These are phyloP conservation scores for Tachysurus vachellii DNA, from an alignment of 2,113 vertebrate species.

Conservation along the genomic window DNA sequence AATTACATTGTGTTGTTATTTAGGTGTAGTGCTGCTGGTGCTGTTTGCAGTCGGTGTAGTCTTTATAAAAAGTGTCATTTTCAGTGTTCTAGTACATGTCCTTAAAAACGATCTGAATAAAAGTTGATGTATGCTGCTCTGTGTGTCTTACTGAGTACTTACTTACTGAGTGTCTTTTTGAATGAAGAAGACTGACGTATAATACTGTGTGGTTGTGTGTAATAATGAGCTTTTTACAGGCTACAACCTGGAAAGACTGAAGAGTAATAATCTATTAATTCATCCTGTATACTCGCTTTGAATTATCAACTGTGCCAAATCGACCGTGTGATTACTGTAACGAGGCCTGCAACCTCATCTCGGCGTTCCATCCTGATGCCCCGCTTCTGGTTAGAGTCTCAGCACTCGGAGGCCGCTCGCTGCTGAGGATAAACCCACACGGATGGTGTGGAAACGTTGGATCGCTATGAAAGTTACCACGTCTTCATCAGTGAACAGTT, in stretches of 20 bases:
- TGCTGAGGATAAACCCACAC: no score
- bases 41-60: conserved; percentile 44
- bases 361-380: no score
- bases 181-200: not conserved
- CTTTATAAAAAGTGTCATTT: conserved; percentile 26
- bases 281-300: not conserved
- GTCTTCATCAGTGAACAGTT: no score
- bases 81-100: conserved; percentile 32
- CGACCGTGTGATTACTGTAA: not conserved
- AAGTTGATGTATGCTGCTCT: conserved; percentile 19
- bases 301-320: not conserved
- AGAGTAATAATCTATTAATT: not conserved
- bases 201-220: not conserved
- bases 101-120: conserved; percentile 14
- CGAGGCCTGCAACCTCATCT: not conserved
- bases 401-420: no score
- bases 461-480: no score
- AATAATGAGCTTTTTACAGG: not conserved
- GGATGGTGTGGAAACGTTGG: no score
- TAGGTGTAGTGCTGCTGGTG: conserved; percentile 39
- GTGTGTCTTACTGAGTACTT: not conserved
- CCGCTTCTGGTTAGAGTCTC: no score
- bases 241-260: not conserved
- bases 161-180: not conserved
- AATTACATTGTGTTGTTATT: not conserved